A percentile compares a stretch with the other conserved stretches of the same genome.
Evolutionary conservation across 2,888 invertebrate species (phyloP).

Genomic region (Mimumesa dahlbomi): DNA sequence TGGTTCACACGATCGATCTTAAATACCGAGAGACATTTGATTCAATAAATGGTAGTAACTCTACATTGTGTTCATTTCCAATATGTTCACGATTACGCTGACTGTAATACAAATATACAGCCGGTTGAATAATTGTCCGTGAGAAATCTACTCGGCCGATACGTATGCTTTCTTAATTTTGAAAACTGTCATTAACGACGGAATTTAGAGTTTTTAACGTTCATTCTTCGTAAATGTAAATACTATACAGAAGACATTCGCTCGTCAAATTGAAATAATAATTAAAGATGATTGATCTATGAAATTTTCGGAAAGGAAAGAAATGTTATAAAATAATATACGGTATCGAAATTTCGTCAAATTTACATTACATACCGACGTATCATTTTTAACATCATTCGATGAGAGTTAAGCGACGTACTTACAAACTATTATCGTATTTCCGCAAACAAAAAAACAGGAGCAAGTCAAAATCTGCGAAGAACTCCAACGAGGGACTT

Average conservation of each 20-base stretch:
- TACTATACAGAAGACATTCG: too few species aligned
- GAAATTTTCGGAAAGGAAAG: too few species aligned
- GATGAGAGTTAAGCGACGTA: not conserved
- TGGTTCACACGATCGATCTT: not conserved
- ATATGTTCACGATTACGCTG: not conserved
- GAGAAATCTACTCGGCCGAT: not conserved
- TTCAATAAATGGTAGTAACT: too few species aligned
- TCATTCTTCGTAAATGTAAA: too few species aligned
- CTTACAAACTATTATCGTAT: conserved; percentile 9
- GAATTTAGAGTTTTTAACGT: too few species aligned
- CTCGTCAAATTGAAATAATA: too few species aligned
- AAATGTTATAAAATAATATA: too few species aligned
- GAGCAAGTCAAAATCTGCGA: not conserved
- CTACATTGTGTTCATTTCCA: too few species aligned
- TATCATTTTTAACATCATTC: not conserved
- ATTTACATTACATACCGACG: too few species aligned
- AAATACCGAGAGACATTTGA: too few species aligned
- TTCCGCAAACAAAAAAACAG: conserved; percentile 5
- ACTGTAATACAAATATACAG: conserved; percentile 7
- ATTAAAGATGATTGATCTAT: too few species aligned
- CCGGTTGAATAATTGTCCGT: not conserved
- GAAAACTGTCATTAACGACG: too few species aligned
- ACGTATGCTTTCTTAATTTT: not conserved
- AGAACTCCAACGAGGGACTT: conserved; percentile 2
- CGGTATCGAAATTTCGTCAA: not conserved